phyloP scores from a whole-genome alignment of 2,888 invertebrate species.

The Agriopis leucophaearia region DNA sequence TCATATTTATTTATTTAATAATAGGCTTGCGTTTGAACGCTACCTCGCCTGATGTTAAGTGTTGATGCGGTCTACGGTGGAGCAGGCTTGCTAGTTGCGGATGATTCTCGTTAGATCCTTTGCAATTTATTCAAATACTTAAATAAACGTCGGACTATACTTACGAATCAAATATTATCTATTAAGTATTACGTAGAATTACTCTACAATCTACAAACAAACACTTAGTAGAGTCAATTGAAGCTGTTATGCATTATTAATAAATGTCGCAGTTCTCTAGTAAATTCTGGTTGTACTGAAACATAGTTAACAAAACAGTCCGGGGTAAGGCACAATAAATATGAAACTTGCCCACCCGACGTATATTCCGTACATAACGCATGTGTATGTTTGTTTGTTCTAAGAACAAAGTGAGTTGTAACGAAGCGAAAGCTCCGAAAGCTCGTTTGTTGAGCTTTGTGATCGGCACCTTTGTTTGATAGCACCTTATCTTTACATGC shows the following conservation, averaged over 20 bases:
- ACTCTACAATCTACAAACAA: not conserved
- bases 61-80: too few species aligned
- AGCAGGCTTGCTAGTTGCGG: too few species aligned
- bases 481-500: not conserved
- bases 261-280: slow-evolving; percentile 6
- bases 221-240: not conserved
- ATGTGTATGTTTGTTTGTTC: slow-evolving; percentile 40
- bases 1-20: too few species aligned
- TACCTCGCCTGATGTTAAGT: too few species aligned
- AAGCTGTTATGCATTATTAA: slow-evolving; percentile 17
- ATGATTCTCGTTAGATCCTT: too few species aligned
- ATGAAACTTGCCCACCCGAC: slow-evolving; percentile 25
- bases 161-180: not conserved
- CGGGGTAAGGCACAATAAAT: slow-evolving; percentile 29
- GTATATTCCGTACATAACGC: slow-evolving; percentile 35
- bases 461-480: slow-evolving; percentile 10
- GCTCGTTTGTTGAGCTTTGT: slow-evolving; percentile 29
- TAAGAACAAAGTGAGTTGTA: slow-evolving; percentile 46
- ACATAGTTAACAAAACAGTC: slow-evolving; percentile 31
- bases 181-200: not conserved
- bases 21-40: too few species aligned
- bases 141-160: too few species aligned
- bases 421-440: slow-evolving; percentile 47
- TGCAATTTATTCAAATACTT: too few species aligned
- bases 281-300: slow-evolving; percentile 2